These are phyloP conservation scores for Chelon labrosus DNA, from an alignment of 2,797 vertebrate species.

Conservation along the genomic window DNA sequence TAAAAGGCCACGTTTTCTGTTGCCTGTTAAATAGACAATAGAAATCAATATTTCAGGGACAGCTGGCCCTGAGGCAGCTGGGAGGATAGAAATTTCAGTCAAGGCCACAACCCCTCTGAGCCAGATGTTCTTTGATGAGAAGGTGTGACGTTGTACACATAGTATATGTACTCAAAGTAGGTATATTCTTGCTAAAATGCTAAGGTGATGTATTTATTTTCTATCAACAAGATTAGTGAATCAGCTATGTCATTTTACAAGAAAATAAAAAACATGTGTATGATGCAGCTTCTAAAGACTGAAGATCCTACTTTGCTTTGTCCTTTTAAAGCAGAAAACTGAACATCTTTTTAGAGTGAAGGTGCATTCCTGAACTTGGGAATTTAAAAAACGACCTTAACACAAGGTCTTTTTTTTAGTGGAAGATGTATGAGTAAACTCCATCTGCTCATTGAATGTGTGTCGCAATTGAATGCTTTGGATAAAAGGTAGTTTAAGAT, in stretches of 20 bases:
- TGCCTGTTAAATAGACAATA: conserved; percentile 57
- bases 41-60: conserved; percentile 73
- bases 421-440: background rate
- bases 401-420: background rate
- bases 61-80: conserved; percentile 60
- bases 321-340: background rate
- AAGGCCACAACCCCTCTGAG: conserved; percentile 47
- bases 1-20: conserved; percentile 37
- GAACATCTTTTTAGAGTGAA: background rate
- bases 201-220: background rate
- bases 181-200: background rate
- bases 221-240: background rate
- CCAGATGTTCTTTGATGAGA: conserved; percentile 50
- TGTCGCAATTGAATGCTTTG: conserved; percentile 2
- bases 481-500: background rate
- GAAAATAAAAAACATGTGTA: background rate
- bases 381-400: conserved; percentile 6
- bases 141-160: background rate
- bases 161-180: background rate
- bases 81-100: conserved; percentile 53
- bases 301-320: background rate
- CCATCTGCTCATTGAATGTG: background rate
- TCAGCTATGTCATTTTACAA: background rate
- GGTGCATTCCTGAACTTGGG: conserved; percentile 4
- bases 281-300: background rate